Evolutionary conservation across 2,113 vertebrate genomes (phyloP).

Genomic region (Kryptolebias marmoratus): DNA sequence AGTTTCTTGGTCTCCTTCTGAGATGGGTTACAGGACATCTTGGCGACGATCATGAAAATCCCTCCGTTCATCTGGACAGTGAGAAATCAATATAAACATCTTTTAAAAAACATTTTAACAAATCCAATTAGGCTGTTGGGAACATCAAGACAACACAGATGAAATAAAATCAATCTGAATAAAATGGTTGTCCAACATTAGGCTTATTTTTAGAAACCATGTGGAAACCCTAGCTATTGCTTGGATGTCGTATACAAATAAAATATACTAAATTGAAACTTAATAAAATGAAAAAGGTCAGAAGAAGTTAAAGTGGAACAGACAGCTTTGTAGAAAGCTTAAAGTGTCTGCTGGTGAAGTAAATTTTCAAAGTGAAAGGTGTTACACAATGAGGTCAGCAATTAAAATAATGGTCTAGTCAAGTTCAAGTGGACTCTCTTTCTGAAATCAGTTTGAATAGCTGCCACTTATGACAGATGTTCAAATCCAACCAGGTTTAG

Average conservation of each 20-base stretch:
- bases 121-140: conserved; percentile 4
- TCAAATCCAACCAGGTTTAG: background rate
- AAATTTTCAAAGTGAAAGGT: conserved; percentile 3
- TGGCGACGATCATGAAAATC: conserved; percentile 93
- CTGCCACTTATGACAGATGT: conserved; percentile 1
- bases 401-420: conserved; percentile 5
- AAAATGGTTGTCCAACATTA: background rate
- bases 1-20: conserved; percentile 98
- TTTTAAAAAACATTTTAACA: conserved; percentile 10
- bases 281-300: background rate
- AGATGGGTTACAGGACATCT: conserved; percentile 89
- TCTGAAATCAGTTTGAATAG: conserved; percentile 5
- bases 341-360: background rate
- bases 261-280: background rate
- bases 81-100: conserved; percentile 7
- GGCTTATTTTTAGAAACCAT: too few relatives aligned
- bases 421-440: background rate
- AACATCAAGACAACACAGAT: conserved; percentile 10
- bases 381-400: background rate
- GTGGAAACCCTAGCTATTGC: too few relatives aligned
- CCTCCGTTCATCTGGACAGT: conserved; percentile 89
- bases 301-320: background rate
- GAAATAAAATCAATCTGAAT: conserved; percentile 36
- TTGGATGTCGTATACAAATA: too few relatives aligned
- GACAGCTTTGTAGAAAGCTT: background rate